Conservation (phyloP, 2,113 vertebrate species). For the Nesogale talazaci region DNA sequence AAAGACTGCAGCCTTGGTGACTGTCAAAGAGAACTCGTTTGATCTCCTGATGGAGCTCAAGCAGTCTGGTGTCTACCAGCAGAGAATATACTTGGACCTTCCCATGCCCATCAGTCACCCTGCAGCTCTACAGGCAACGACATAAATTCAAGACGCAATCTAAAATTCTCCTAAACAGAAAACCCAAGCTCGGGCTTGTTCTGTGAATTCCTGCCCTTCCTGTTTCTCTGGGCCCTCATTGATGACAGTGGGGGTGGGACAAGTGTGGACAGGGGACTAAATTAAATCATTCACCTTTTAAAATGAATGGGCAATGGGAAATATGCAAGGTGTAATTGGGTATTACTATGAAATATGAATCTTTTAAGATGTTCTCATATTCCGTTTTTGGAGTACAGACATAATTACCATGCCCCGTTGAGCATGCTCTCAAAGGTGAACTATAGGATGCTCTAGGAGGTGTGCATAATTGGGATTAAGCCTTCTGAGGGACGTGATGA, state of each 20-base stretch:
- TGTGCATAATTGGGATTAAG: constrained; percentile 72
- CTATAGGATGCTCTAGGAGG: constrained; percentile 57
- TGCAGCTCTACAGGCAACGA: background rate
- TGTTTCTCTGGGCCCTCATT: background rate
- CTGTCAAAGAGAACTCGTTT: background rate
- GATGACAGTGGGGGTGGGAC: background rate
- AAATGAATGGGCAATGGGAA: background rate
- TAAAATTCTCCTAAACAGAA: constrained; percentile 47
- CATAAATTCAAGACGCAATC: constrained; percentile 20
- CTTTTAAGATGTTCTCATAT: constrained; percentile 60
- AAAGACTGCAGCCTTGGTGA: background rate
- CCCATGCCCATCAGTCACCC: background rate
- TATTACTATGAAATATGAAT: constrained; percentile 70
- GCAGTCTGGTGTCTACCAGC: background rate
- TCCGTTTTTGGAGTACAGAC: constrained; percentile 65
- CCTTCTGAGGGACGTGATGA: constrained; percentile 64
- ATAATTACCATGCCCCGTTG: constrained; percentile 74
- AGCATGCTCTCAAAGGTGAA: constrained; percentile 67
- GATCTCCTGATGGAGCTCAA: background rate
- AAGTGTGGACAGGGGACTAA: background rate
- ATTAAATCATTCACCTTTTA: constrained; percentile 78
- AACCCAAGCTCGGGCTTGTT: background rate
- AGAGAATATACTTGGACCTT: background rate
- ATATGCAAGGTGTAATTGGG: constrained; percentile 27
- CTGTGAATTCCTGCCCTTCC: background rate